Base-by-base conservation (phyloP, 2,797 vertebrate genomes). In the Trichosurus vulpecula region DNA sequence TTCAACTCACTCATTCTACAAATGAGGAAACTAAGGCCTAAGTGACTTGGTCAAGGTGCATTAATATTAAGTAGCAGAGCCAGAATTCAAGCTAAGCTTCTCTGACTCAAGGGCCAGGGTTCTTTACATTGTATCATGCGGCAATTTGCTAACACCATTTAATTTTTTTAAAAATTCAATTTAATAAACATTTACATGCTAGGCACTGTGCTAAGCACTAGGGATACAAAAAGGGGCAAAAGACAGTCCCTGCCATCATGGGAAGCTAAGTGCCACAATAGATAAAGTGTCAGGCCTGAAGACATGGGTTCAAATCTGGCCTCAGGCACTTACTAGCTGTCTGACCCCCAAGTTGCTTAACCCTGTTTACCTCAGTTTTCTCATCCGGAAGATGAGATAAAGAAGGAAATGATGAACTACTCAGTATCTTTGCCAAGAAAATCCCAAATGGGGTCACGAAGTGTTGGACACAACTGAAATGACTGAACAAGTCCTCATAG, bases 1-100 rank as follows among this genome's bases (percentile, higher is more conserved):
- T 55, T 14, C 55, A 47, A 52, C n/a, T 19, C 41, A n/a, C 74
- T 61, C 66, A 74, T 94, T 95, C 95, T 90, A 90, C 54, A 61
- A 52, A 91, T 91, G 89, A 91, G 47, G 55, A 97, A 96, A 93
- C 41, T 29, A 13, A 90, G 53, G 47, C 90, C 66, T 54, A 14
- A 56, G 89, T 51, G 89, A 94, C 52, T 90, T 94, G 74, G 25
- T 87, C 74, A 90, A 87, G 30, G 29, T n/a, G 92, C 53, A 53
- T 9, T 8, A 89, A 13, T 66, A 19, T 51, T 35, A 91, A 54
- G 92, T 31, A 47, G 53, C 52, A 57, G 92, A 93, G 92, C 53
- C 27, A 19, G 5, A 53, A 57, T 92, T 10, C 55, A 91, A 91
- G 10, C 56, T 54, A 6, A 57, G 16, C n/a, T 57, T 87, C 9